Conservation (phyloP, 35 echinoderm and acorn worm species). For the Holothuria glaberrima region DNA sequence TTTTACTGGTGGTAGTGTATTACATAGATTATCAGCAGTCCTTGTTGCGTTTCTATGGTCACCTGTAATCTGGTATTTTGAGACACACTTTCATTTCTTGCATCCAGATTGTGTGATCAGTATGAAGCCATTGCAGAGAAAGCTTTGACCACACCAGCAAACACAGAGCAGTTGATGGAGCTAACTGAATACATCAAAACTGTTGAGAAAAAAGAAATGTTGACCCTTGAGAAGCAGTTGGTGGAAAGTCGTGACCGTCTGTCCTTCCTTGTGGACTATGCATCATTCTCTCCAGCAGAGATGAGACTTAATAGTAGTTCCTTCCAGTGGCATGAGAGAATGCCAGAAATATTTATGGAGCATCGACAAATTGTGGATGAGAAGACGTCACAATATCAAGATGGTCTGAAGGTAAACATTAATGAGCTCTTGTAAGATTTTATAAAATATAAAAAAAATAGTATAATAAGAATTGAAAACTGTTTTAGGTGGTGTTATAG, state of each 20-base stretch:
- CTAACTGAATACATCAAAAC: slow-evolving; percentile 81
- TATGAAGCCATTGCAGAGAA: slow-evolving; percentile 98
- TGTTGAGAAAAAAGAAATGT: slow-evolving; percentile 93
- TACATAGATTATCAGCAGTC: too few relatives aligned
- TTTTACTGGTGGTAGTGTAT: too few relatives aligned
- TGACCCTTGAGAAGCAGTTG: slow-evolving; percentile 87
- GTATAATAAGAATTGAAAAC: background rate
- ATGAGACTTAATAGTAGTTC: slow-evolving; percentile 97
- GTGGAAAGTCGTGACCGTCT: slow-evolving; percentile 85
- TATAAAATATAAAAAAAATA: background rate
- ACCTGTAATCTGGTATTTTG: too few relatives aligned
- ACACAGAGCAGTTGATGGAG: slow-evolving; percentile 98
- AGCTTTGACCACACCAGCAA: slow-evolving; percentile 93
- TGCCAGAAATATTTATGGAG: slow-evolving; percentile 96
- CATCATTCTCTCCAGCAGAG: slow-evolving; percentile 96
- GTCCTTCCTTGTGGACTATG: slow-evolving; percentile 91
- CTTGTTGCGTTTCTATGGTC: too few relatives aligned
- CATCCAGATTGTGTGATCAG: slow-evolving; percentile 83
- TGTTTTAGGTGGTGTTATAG: too few relatives aligned
- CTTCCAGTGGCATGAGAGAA: slow-evolving; percentile 97
- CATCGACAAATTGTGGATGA: slow-evolving; percentile 88
- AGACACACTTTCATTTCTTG: background rate
- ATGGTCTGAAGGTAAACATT: slow-evolving; percentile 86
- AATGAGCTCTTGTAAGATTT: too few relatives aligned
- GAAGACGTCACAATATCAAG: slow-evolving; percentile 92